phyloP scores from a whole-genome alignment of 2,888 invertebrate genomes.

The Linhomoeus sp. region DNA sequence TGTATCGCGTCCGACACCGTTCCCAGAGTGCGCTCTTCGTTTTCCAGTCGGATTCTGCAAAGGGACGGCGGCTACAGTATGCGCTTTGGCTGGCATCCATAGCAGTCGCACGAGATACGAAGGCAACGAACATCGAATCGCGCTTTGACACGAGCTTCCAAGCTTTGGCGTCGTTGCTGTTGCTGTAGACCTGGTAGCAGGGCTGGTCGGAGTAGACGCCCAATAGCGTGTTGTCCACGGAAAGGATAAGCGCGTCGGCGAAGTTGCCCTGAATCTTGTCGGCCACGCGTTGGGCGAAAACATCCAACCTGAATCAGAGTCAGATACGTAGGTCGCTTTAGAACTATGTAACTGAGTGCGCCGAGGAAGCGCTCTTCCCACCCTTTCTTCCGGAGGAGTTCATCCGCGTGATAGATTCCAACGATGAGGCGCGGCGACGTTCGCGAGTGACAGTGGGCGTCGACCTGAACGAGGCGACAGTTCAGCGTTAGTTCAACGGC shows the following conservation, averaged over 20 bases:
- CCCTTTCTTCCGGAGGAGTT: conserved; percentile 58
- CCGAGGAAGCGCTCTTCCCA: no score
- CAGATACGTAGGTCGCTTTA: no score
- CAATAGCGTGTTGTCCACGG: conserved; percentile 62
- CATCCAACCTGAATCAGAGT: no score
- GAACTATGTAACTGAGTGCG: no score
- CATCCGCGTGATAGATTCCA: conserved; percentile 85
- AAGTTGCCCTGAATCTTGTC: conserved; percentile 70
- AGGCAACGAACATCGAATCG: no score
- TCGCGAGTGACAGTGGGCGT: conserved; percentile 50
- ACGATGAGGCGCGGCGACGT: conserved; percentile 48
- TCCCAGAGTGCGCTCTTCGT: conserved; percentile 29
- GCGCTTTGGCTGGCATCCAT: no score
- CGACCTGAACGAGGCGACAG: conserved; percentile 44
- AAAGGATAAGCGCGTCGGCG: conserved; percentile 52
- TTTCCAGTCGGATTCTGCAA: conserved; percentile 23
- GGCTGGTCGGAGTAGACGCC: conserved; percentile 41
- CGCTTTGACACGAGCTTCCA: no score
- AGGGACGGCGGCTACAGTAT: no score
- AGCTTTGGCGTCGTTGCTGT: not conserved
- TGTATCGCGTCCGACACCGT: conserved; percentile 51
- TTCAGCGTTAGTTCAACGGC: not conserved
- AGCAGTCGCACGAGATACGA: no score
- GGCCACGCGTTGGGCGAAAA: conserved; percentile 46
- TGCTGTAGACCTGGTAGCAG: not conserved